A percentile compares a stretch with the other conserved stretches of the same genome.
Evolutionary conservation across 2,113 vertebrate genomes (phyloP).

Genomic region (Neolamprologus toae): DNA sequence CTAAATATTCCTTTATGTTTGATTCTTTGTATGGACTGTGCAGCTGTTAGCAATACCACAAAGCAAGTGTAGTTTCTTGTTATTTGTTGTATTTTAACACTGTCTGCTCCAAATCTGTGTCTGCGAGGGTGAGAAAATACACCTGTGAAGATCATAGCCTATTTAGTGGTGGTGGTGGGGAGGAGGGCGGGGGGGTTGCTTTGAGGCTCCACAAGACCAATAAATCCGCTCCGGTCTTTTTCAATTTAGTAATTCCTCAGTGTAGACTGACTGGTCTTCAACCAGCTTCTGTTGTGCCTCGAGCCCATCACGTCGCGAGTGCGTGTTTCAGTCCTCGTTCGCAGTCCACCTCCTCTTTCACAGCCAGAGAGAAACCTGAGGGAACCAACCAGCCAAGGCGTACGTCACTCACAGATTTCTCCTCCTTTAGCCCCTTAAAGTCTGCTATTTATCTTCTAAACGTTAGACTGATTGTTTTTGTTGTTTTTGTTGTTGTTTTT

Average conservation of each 20-base stretch:
- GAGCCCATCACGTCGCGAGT: neutral
- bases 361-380: neutral
- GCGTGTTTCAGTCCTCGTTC: neutral
- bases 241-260: neutral
- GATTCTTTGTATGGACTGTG: neutral
- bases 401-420: neutral
- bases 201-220: neutral
- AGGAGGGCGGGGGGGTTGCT: neutral
- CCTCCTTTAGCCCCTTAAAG: neutral
- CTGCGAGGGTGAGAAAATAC: neutral
- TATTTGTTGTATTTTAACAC: neutral
- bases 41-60: neutral
- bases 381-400: neutral
- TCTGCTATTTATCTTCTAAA: neutral
- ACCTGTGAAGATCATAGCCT: neutral
- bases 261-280: neutral
- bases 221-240: neutral
- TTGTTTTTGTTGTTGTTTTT: neutral
- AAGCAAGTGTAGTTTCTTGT: neutral
- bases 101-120: neutral
- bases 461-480: neutral
- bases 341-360: neutral
- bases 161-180: neutral
- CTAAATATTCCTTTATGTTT: neutral
- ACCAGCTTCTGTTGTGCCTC: neutral